These are phyloP conservation scores for Danio rerio DNA, from an alignment of 2,113 vertebrate species.

Conservation along the genomic window GRCz12tu NC_133192.1:32748001-32748500, in stretches of 20 bases:
- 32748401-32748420: slow-evolving; percentile 52
- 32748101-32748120: neutral
- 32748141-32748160: slow-evolving; percentile 30
- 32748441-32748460: slow-evolving; percentile 45
- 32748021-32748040: neutral
- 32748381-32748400: slow-evolving; percentile 28
- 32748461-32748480: slow-evolving; percentile 40
- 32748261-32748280: neutral
- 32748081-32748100: neutral
- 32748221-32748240: neutral
- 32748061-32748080: slow-evolving; percentile 4
- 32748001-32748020: neutral
- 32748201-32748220: neutral
- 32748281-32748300: slow-evolving; percentile 24
- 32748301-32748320: slow-evolving; percentile 2
- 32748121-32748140: neutral
- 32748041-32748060: neutral
- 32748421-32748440: slow-evolving; percentile 50
- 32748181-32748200: slow-evolving; percentile 6
- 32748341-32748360: slow-evolving; percentile 42
- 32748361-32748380: slow-evolving; percentile 11
- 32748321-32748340: slow-evolving; percentile 5
- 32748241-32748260: neutral
- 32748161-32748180: slow-evolving; percentile 4
- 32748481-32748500: slow-evolving; percentile 34